These are phyloP conservation scores for Setipinna tenuifilis DNA, from an alignment of 2,797 vertebrate species.

Conservation along the genomic window DNA sequence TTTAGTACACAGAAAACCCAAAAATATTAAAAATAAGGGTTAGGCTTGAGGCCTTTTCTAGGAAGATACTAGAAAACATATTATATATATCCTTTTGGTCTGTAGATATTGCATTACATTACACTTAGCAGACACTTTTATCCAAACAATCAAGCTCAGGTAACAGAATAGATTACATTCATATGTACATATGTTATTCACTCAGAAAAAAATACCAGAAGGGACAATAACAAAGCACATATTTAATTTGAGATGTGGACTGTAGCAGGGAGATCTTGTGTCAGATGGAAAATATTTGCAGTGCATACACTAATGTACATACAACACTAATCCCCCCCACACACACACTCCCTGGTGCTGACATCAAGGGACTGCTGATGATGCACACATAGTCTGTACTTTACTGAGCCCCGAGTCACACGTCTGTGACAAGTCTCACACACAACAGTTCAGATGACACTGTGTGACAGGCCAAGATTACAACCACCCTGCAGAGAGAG, in stretches of 20 bases:
- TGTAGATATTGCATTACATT: no score
- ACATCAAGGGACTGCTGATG: not conserved
- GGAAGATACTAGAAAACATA: not conserved
- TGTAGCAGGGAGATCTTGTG: not conserved
- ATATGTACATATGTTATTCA: no score
- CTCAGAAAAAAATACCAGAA: no score
- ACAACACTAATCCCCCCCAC: not conserved
- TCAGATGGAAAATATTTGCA: not conserved
- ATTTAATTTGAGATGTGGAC: not conserved
- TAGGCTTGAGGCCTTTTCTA: not conserved
- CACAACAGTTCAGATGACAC: not conserved
- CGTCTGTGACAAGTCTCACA: constrained; percentile 4
- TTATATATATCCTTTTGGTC: not conserved
- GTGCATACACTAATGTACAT: not conserved
- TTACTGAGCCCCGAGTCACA: not conserved
- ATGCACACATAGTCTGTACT: not conserved
- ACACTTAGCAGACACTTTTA: no score
- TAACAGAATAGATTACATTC: no score
- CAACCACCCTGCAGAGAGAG: not conserved
- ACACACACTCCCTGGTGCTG: not conserved
- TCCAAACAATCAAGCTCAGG: no score
- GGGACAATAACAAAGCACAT: not conserved
- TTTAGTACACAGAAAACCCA: not conserved
- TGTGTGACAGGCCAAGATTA: not conserved
- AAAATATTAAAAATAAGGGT: not conserved